phyloP scores from a whole-genome alignment of 2,888 invertebrate genomes.

The Trissonchulus sp. region DNA sequence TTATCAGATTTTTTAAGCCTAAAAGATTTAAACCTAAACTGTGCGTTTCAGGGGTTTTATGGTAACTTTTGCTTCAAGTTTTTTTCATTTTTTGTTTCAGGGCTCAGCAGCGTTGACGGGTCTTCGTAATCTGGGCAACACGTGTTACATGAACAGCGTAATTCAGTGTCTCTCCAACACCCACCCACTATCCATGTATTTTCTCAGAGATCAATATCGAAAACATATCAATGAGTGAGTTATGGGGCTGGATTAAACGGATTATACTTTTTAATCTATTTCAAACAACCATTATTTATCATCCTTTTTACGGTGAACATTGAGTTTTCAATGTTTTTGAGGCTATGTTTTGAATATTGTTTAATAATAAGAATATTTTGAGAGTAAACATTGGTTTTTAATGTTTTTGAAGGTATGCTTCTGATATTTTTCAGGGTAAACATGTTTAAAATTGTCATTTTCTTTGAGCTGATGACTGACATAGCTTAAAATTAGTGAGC shows the following conservation, averaged over 20 bases:
- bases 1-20: too few species aligned
- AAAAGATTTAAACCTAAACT: background rate
- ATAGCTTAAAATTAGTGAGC: too few species aligned
- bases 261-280: too few species aligned
- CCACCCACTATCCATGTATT: slow-evolving; percentile 78
- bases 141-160: slow-evolving; percentile 95
- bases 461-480: too few species aligned
- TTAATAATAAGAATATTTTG: background rate
- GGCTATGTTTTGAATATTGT: background rate
- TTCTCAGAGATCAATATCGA: slow-evolving; percentile 51
- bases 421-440: background rate
- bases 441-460: slow-evolving; percentile 46
- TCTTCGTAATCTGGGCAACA: slow-evolving; percentile 90
- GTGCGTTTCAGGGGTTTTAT: background rate
- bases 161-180: slow-evolving; percentile 87
- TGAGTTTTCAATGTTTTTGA: too few species aligned
- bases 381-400: too few species aligned
- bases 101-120: slow-evolving; percentile 68
- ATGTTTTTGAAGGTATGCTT: too few species aligned
- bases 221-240: slow-evolving; percentile 27
- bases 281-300: too few species aligned
- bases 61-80: background rate
- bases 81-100: slow-evolving; percentile 7
- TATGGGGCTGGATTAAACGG: too few species aligned
- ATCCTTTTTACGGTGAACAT: too few species aligned